phyloP scores from a whole-genome alignment of 2,888 invertebrate species.

The Megalurothrips usitatus region DNA sequence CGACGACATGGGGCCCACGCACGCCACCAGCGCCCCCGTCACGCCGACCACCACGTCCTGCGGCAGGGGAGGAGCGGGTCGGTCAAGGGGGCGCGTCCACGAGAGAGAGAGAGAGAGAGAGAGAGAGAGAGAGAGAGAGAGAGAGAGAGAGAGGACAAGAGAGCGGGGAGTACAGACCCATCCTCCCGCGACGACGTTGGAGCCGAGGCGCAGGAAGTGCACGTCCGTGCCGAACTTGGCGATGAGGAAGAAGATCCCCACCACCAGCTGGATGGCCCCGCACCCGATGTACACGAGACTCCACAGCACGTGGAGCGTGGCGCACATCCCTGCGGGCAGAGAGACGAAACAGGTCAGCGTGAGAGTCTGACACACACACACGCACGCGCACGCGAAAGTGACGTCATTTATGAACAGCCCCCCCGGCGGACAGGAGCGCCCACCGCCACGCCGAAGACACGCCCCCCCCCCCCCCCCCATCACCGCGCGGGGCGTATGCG shows the following conservation, averaged over 20 bases:
- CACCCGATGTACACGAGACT: slow-evolving; percentile 38
- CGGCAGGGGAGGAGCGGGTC: too few relatives aligned
- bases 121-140: too few relatives aligned
- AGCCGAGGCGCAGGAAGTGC: slow-evolving; percentile 42
- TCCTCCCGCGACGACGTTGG: slow-evolving; percentile 42
- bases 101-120: too few relatives aligned
- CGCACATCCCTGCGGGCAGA: slow-evolving; percentile 34
- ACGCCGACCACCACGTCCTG: slow-evolving; percentile 52
- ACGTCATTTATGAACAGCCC: too few relatives aligned
- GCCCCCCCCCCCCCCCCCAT: too few relatives aligned
- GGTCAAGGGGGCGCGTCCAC: too few relatives aligned
- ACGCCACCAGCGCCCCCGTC: slow-evolving; percentile 49
- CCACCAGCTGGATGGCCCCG: slow-evolving; percentile 41
- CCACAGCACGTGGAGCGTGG: slow-evolving; percentile 37
- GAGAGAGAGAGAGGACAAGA: too few relatives aligned
- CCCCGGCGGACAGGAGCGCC: too few relatives aligned
- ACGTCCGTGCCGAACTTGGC: slow-evolving; percentile 35
- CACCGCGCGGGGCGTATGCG: too few relatives aligned
- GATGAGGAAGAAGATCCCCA: slow-evolving; percentile 41
- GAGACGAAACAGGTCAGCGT: background rate
- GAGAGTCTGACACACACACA: too few relatives aligned
- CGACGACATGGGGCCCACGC: slow-evolving; percentile 46
- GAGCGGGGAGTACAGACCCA: slow-evolving; percentile 40
- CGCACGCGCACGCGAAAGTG: too few relatives aligned
- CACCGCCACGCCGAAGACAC: too few relatives aligned